Base-by-base conservation (phyloP, 2,888 invertebrate genomes). In the Autographa gamma region DNA sequence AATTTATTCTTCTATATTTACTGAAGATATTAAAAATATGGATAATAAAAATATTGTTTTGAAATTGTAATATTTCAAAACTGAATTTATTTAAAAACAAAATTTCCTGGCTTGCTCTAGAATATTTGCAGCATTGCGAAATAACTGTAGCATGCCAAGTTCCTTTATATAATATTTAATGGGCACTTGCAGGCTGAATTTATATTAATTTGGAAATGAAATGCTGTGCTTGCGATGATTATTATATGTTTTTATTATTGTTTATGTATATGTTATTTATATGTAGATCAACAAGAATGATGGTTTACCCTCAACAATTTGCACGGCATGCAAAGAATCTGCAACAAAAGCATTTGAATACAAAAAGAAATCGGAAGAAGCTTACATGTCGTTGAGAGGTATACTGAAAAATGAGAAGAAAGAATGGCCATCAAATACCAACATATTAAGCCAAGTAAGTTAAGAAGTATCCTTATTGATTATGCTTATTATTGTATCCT, bases 281-380 rank as follows among this genome's bases (percentile, higher is more conserved):
- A 73, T 79, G n/a, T 82, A 95, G 95, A 91, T 95, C 74, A 84
- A 84, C 61, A 88, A 86, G 81, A 90, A 88, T 60, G 96, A 96
- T 90, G 95, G 93, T 3, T 82, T 95, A 43, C 96, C 96, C 8
- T 78, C 90, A 38, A 92, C 90, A 65, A 91, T 96, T 73, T 96
- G 96, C 74, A 80, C 79, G 11, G 86, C 89, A 11, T 96, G 96
- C 75, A 91, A 88, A 71, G 90, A 92, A 38, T 93, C 92, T 60
- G 94, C 93, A 7, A 78, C 85, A 25, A 90, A 85, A 63, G 95
- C 95, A 32, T 95, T 89, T 87, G 86, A 92, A 54, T 95, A 94
- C 78, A 93, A 90, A 81, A 91, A 88, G 71, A 92, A 90, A 77
- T 91, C 95, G 0, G 90, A 91, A 76, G 91, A 92, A 79, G 89